Evolutionary conservation across 1,140 invertebrate species (phyloP).

Genomic region (Lucilia cuprina): DNA sequence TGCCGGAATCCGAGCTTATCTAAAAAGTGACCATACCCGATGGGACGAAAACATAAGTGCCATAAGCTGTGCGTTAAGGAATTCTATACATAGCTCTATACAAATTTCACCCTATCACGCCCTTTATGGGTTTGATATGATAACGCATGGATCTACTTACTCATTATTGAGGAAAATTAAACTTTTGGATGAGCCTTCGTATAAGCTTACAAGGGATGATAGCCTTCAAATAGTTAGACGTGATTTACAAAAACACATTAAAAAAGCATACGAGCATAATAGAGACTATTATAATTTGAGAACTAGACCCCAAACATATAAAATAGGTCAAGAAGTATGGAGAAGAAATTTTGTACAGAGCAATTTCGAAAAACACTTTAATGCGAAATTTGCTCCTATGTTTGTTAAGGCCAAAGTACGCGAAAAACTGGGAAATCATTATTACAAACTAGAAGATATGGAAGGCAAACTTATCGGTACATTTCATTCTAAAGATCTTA

Average conservation of each 20-base stretch:
- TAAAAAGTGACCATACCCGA: too few relatives aligned
- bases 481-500: not conserved
- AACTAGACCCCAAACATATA: not conserved
- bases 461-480: not conserved
- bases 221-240: not conserved
- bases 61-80: conserved; percentile 27
- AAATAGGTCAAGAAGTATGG: not conserved
- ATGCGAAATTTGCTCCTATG: not conserved
- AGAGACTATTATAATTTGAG: not conserved
- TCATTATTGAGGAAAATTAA: not conserved
- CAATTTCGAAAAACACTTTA: not conserved
- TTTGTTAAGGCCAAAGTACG: not conserved
- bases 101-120: not conserved
- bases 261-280: not conserved
- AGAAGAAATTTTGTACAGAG: conserved; percentile 14
- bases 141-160: not conserved
- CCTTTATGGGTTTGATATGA: not conserved
- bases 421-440: not conserved
- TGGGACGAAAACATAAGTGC: too few relatives aligned
- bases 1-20: too few relatives aligned
- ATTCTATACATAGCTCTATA: not conserved
- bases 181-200: not conserved
- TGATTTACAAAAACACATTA: not conserved
- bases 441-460: conserved; percentile 3
- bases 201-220: not conserved